A percentile compares a stretch with the other conserved stretches of the same genome.
Evolutionary conservation across 1,140 invertebrate species (phyloP).

Genomic region (Drosophila eugracilis): DNA sequence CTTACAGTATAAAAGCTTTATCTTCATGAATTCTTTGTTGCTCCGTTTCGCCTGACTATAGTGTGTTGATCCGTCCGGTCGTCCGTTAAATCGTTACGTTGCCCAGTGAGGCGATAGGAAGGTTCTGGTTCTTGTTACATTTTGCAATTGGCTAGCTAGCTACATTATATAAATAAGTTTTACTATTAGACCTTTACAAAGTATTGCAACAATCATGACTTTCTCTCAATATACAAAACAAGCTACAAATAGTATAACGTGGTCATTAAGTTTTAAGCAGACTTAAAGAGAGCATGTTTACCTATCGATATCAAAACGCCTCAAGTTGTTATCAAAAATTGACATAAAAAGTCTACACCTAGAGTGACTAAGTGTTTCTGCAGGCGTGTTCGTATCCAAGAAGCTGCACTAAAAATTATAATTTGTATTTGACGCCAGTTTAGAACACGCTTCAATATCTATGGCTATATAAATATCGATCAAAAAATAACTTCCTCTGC

Average conservation of each 20-base stretch:
- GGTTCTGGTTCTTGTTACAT: conserved; percentile 21
- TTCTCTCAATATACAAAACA: conserved; percentile 61
- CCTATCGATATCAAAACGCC: conserved; percentile 62
- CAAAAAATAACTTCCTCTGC: conserved; percentile 51
- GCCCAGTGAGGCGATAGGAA: conserved; percentile 14
- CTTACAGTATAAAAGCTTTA: conserved; percentile 69
- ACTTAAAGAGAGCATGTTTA: conserved; percentile 52
- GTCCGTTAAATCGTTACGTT: neutral
- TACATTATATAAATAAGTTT: conserved; percentile 69
- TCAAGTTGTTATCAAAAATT: conserved; percentile 66
- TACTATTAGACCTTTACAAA: conserved; percentile 77
- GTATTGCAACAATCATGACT: conserved; percentile 70
- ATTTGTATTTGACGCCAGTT: conserved; percentile 26
- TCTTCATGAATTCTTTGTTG: conserved; percentile 34
- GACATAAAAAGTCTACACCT: conserved; percentile 70
- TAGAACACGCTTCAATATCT: conserved; percentile 29
- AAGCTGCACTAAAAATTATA: conserved; percentile 35
- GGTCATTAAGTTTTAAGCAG: conserved; percentile 73
- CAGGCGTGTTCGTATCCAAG: conserved; percentile 1
- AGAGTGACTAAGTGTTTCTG: conserved; percentile 36
- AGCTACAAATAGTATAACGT: conserved; percentile 76
- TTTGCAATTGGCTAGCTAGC: conserved; percentile 75
- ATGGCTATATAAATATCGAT: conserved; percentile 55
- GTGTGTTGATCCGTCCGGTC: neutral
- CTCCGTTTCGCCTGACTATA: conserved; percentile 13